A percentile compares a stretch with the other conserved stretches of the same genome.
Conservation (phyloP, 1,140 invertebrate genomes). For the Trichomalopsis sarcophagae region DNA sequence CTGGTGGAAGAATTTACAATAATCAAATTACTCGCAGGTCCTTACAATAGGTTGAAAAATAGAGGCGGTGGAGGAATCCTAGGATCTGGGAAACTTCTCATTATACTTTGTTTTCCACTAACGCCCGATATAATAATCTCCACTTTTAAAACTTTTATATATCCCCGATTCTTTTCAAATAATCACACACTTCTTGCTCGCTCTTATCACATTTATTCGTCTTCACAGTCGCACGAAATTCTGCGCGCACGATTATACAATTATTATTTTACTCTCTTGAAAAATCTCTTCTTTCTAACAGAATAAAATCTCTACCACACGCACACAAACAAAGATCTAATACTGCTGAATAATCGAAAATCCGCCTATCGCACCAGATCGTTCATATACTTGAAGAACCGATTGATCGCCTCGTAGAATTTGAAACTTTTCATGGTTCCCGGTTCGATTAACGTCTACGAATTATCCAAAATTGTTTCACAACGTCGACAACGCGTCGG, state of each 20-base stretch:
- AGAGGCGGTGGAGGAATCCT: constrained; percentile 54
- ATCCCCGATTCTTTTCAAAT: constrained; percentile 21
- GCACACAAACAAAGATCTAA: not conserved
- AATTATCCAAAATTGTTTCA: not conserved
- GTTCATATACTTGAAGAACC: constrained; percentile 39
- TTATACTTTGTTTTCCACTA: constrained; percentile 23
- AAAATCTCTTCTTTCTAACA: not conserved
- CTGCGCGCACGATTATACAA: not conserved
- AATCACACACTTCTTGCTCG: constrained; percentile 38
- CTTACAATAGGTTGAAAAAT: constrained; percentile 62
- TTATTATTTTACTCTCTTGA: not conserved
- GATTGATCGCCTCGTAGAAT: constrained; percentile 41
- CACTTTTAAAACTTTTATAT: constrained; percentile 7
- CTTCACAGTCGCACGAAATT: not conserved
- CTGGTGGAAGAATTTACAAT: not conserved
- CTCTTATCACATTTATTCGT: not conserved
- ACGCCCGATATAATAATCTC: not conserved
- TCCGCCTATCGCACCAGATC: not conserved
- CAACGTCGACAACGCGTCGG: not conserved
- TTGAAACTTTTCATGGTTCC: constrained; percentile 36
- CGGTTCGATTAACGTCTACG: not conserved
- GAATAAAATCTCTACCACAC: too few relatives aligned
- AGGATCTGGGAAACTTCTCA: constrained; percentile 51
- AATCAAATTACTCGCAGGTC: not conserved
- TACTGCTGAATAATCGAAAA: not conserved